Evolutionary conservation across 2,888 invertebrate genomes (phyloP).

Genomic region (Cheilosia variabilis): DNA sequence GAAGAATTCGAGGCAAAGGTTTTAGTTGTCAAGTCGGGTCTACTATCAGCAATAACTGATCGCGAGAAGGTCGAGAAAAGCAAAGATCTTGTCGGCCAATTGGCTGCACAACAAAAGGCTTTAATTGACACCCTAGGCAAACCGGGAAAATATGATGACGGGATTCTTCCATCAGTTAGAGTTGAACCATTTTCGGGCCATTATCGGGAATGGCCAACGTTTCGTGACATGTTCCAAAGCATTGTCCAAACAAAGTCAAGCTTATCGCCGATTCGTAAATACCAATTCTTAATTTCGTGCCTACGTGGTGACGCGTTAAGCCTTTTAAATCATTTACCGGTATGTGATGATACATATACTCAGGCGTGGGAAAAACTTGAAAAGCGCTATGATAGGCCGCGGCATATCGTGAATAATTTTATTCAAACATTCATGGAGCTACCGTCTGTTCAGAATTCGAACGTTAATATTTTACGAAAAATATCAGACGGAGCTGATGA

Average conservation of each 20-base stretch:
- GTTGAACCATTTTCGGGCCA: constrained; percentile 38
- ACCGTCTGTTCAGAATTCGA: not conserved
- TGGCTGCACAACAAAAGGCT: constrained; percentile 24
- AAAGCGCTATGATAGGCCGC: too few species aligned
- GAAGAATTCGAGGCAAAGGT: constrained; percentile 14
- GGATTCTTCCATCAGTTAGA: constrained; percentile 1
- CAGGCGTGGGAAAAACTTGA: not conserved
- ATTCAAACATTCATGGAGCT: not conserved
- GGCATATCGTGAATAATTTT: not conserved
- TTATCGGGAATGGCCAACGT: constrained; percentile 36
- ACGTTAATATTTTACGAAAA: constrained; percentile 20
- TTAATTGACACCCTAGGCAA: constrained; percentile 16
- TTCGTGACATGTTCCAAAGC: constrained; percentile 31
- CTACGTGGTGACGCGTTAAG: not conserved
- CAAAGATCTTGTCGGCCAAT: not conserved
- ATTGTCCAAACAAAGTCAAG: not conserved
- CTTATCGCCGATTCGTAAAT: not conserved
- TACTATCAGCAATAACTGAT: constrained; percentile 7
- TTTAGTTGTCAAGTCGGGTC: constrained; percentile 1
- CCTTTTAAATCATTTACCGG: not conserved
- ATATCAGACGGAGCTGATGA: constrained; percentile 28
- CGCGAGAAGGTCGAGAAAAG: constrained; percentile 9
- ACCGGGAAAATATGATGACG: constrained; percentile 1
- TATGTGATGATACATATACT: not conserved
- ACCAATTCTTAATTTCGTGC: not conserved